phyloP scores from a whole-genome alignment of 2,797 vertebrate genomes.

The Microctenopoma steveboyesi region DNA sequence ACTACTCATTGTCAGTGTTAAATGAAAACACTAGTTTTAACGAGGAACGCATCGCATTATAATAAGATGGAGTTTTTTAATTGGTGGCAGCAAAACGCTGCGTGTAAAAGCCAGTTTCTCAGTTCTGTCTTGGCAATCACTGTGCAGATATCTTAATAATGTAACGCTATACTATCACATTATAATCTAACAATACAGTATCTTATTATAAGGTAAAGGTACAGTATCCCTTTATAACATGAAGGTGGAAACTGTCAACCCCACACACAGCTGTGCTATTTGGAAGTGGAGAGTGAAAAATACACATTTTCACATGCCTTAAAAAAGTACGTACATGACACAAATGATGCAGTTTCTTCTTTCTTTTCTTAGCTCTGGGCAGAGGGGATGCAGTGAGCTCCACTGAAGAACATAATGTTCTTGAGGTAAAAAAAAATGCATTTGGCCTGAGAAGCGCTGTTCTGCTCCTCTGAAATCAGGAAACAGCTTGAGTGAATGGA shows the following conservation, averaged over 20 bases:
- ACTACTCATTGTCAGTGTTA: too few relatives aligned
- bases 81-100: too few relatives aligned
- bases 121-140: too few relatives aligned
- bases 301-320: neutral
- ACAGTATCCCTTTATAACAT: neutral
- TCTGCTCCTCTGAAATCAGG: constrained; percentile 18
- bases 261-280: neutral
- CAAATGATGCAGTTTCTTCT: constrained; percentile 2
- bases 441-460: constrained; percentile 3
- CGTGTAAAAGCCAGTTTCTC: too few relatives aligned
- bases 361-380: constrained; percentile 7
- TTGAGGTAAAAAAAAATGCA: constrained; percentile 3
- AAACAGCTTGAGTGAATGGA: constrained; percentile 20
- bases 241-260: neutral
- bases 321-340: neutral
- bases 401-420: constrained; percentile 26
- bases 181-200: too few relatives aligned
- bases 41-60: too few relatives aligned
- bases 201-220: too few relatives aligned
- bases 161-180: too few relatives aligned
- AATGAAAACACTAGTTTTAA: too few relatives aligned
- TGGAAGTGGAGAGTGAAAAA: neutral
- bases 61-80: too few relatives aligned
- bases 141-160: too few relatives aligned
- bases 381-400: neutral